Percentiles rank a stretch among this genome's conserved stretches.
Evolutionary conservation across 2,888 invertebrate genomes (phyloP).

Genomic region (Polia nebulosa): DNA sequence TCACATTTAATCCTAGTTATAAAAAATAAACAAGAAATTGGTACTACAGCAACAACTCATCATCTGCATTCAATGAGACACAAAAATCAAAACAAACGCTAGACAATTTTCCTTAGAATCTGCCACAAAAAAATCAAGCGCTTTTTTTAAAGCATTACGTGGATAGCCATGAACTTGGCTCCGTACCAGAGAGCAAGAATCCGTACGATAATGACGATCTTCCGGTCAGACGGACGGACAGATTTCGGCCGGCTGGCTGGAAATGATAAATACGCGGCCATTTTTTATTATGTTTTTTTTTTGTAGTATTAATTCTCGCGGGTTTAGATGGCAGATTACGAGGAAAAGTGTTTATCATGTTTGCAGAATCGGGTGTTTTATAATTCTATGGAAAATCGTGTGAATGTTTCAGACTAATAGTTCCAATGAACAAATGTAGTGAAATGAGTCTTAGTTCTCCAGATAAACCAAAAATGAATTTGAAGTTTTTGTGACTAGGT

Average conservation of each 20-base stretch:
- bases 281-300: slow-evolving; percentile 58
- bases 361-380: slow-evolving; percentile 9
- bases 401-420: neutral
- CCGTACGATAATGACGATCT: slow-evolving; percentile 82
- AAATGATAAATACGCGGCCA: slow-evolving; percentile 71
- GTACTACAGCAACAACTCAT: neutral
- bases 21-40: neutral
- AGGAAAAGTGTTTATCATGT: slow-evolving; percentile 46
- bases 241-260: slow-evolving; percentile 60
- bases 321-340: slow-evolving; percentile 45
- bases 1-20: no score
- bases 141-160: slow-evolving; percentile 58
- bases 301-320: slow-evolving; percentile 33
- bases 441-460: neutral
- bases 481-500: neutral
- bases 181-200: slow-evolving; percentile 78
- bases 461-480: neutral
- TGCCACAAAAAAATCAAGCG: slow-evolving; percentile 40
- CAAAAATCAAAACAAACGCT: slow-evolving; percentile 32
- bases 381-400: slow-evolving; percentile 20
- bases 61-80: neutral
- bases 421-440: neutral
- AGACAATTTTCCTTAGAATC: slow-evolving; percentile 50
- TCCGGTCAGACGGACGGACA: slow-evolving; percentile 76
- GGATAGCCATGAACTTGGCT: slow-evolving; percentile 80